These are phyloP conservation scores for Psophia crepitans DNA, from an alignment of 2,113 vertebrate species.

Conservation along the genomic window DNA sequence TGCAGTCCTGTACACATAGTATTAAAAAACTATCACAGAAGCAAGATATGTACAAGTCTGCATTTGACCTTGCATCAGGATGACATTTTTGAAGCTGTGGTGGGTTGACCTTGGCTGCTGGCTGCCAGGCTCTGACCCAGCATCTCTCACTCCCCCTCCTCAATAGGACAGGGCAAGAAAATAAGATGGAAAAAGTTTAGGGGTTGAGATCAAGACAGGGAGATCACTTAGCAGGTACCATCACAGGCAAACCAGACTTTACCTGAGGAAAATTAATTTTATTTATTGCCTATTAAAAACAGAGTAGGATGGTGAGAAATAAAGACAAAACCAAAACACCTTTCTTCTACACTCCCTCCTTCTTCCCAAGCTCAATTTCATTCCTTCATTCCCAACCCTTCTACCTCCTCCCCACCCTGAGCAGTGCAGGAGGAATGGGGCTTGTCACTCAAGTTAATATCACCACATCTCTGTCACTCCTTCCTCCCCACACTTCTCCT, in stretches of 20 bases:
- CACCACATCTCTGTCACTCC: not conserved
- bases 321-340: not conserved
- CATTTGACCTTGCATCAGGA: not conserved
- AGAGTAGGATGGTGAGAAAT: not conserved
- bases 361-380: not conserved
- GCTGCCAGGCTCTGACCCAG: not conserved
- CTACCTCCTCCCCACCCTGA: not conserved
- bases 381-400: not conserved
- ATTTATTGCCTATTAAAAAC: not conserved
- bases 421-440: not conserved
- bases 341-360: not conserved
- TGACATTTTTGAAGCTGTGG: not conserved
- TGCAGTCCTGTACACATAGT: not conserved
- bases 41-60: not conserved
- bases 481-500: not conserved
- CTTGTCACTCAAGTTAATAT: not conserved
- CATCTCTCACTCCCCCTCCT: not conserved
- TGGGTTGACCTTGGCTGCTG: not conserved
- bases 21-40: not conserved
- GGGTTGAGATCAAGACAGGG: not conserved
- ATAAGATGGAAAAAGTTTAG: not conserved
- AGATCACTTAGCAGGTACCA: not conserved
- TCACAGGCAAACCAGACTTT: not conserved
- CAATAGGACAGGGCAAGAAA: not conserved
- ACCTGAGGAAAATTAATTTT: not conserved